phyloP scores from a whole-genome alignment of 2,888 invertebrate species.

The Nebria brevicollis region DNA sequence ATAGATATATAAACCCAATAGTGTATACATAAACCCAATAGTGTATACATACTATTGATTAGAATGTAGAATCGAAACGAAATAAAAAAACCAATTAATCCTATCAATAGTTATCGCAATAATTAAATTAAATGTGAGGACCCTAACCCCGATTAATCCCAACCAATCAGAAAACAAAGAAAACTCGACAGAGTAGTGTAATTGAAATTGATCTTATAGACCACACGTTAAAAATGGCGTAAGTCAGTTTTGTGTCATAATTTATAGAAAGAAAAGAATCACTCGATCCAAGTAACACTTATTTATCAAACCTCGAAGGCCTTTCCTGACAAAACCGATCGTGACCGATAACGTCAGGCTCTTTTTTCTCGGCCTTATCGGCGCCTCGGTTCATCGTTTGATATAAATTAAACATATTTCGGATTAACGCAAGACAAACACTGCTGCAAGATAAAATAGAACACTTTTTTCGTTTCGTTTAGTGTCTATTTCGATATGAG shows the following conservation, averaged over 20 bases:
- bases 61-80: background rate
- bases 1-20: too few species aligned
- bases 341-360: conserved; percentile 78
- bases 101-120: background rate
- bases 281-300: background rate
- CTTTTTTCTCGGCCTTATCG: conserved; percentile 66
- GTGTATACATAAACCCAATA: too few species aligned
- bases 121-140: background rate
- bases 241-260: too few species aligned
- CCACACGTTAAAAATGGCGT: background rate
- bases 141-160: background rate
- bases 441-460: background rate
- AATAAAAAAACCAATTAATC: background rate
- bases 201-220: background rate
- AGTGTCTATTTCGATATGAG: too few species aligned
- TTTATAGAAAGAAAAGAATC: background rate
- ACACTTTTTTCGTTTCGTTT: too few species aligned
- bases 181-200: background rate
- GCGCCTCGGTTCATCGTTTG: conserved; percentile 73
- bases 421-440: background rate
- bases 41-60: background rate
- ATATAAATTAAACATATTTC: conserved; percentile 80
- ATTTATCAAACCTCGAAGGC: conserved; percentile 62
- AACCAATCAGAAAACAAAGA: background rate
- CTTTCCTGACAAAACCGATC: conserved; percentile 82